phyloP scores from a whole-genome alignment of 2,113 vertebrate species.

The Cryptoleucopteryx plumbea region DNA sequence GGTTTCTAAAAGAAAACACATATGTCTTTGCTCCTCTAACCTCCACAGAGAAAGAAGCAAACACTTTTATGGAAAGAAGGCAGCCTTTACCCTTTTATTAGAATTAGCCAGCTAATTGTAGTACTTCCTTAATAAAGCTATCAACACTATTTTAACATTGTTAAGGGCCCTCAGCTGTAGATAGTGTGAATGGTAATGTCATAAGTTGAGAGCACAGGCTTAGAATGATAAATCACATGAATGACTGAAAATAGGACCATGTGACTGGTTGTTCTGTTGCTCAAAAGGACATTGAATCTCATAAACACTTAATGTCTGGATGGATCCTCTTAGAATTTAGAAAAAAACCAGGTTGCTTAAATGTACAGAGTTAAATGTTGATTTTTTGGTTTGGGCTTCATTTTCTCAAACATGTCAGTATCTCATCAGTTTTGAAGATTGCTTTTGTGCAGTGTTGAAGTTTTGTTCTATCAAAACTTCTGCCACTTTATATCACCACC shows the following conservation, averaged over 20 bases:
- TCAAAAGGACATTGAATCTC: neutral
- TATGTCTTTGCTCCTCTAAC: accelerated
- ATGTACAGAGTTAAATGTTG: neutral
- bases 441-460: neutral
- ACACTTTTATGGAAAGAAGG: neutral
- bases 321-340: neutral
- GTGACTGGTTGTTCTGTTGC: neutral
- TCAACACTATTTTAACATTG: neutral
- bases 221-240: constrained; percentile 1
- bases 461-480: neutral
- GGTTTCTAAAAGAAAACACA: neutral
- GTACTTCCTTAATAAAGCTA: neutral
- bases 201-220: neutral
- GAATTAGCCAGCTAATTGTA: neutral
- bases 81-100: neutral
- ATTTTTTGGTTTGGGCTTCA: neutral
- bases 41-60: neutral
- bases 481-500: neutral
- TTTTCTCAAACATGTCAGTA: neutral
- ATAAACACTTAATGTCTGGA: neutral
- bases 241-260: neutral
- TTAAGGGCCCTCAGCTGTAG: constrained; percentile 12
- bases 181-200: neutral
- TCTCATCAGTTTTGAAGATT: neutral
- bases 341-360: neutral